Conservation (phyloP, 1,140 invertebrate species). For the Rhopalosiphum padi region DNA sequence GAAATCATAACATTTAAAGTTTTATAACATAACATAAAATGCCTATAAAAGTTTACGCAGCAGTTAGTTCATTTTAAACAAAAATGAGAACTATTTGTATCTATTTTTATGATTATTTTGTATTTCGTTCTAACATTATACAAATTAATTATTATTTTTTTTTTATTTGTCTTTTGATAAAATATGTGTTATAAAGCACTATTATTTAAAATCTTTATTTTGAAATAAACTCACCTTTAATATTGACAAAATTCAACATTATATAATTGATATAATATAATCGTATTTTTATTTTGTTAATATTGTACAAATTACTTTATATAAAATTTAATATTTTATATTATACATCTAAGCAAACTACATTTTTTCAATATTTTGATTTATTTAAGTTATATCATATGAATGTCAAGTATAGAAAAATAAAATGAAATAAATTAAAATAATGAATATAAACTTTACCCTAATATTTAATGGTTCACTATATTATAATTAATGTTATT, state of each 20-base stretch:
- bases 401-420: not conserved
- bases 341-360: not conserved
- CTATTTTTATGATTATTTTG: too few relatives aligned
- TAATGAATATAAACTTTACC: not conserved
- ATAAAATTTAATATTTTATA: not conserved
- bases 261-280: too few relatives aligned
- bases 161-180: too few relatives aligned
- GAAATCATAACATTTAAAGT: too few relatives aligned
- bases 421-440: not conserved
- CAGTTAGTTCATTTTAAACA: too few relatives aligned
- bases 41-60: too few relatives aligned
- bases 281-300: not conserved
- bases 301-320: not conserved
- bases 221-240: not conserved
- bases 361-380: not conserved
- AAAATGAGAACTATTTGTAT: too few relatives aligned
- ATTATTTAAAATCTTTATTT: not conserved
- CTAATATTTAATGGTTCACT: not conserved
- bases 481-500: constrained; percentile 6
- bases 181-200: not conserved
- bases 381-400: not conserved
- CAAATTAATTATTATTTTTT: too few relatives aligned
- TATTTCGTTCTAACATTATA: too few relatives aligned
- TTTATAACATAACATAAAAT: too few relatives aligned
- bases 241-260: too few relatives aligned